Evolutionary conservation across 2,797 vertebrate species (phyloP), one percentile per base, ranked within the genome.

Genomic region (Acanthurus leucopareius): DNA sequence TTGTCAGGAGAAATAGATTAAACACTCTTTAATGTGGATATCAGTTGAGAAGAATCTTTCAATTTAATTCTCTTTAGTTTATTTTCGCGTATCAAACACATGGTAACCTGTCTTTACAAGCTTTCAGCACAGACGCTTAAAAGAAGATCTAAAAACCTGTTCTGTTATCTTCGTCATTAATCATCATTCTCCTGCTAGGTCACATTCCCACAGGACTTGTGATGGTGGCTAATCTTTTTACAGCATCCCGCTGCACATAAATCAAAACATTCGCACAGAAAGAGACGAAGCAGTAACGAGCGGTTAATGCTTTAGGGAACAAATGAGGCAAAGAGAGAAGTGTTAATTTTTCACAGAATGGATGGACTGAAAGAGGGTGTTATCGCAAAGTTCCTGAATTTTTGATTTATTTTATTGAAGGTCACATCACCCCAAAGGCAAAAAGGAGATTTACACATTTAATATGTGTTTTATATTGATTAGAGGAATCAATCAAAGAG

Each of bases 341-440:
- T 64, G 73, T 84, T 73, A 20, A 75, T 75, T 22, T 79, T 69
- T 86, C 19, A 82, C 75, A 61, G 42, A 58, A 11, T 32, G 17
- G 28, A 17, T 14, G 14, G 20, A 44, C 32, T 38, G 32, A 44
- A 59, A 51, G 10, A 19, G 16, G 51, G 28, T 10, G 38, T 82
- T 84, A 77, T 76, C 59, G 57, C n/a, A n/a, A 51, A 80, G 61
- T 85, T 85, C 72, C 78, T 63, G 53, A 63, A 58, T 76, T 61
- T 76, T 35, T 35, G 0, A 25, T 83, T 66, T 69, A 52, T 65
- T 52, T 57, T 20, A 64, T 53, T 51, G n/a, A 71, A 54, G 45
- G 22, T 82, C n/a, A 53, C 2, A 17, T 22, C 8, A 53, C 4
- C 8, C 20, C 15, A 62, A 59, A 64, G n/a, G 4, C 19, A 51